Base-by-base conservation (phyloP, 2,113 vertebrate genomes). In the Orthonyx spaldingii region DNA sequence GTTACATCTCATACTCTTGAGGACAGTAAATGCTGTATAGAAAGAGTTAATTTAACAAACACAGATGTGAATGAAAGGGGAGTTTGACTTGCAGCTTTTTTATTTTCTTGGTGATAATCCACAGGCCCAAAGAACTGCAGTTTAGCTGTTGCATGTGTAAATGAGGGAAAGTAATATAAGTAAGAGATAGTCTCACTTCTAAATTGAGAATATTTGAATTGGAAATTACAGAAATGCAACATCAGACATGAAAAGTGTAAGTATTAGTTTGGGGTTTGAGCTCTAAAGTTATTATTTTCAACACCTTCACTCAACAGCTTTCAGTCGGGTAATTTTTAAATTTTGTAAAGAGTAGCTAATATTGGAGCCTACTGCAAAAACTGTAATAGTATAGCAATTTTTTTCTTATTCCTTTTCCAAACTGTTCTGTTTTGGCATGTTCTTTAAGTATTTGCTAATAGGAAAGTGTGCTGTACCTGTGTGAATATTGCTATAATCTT, bases 131-230 rank as follows among this genome's bases (percentile, higher is more conserved):
- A 97, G 52, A 86, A 33, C 50, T 81, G n/a, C n/a, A 61, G 42
- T 84, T 87, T 61, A 92, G n/a, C 53, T 84, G 57, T 56, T 95
- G 61, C 26, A 49, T 78, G 35, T 89, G 84, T 66, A 92, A 96
- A 66, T 88, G 64, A 93, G 76, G 76, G 39, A 76, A 89, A 68
- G 53, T 41, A 88, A 74, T 55, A 26, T n/a, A 76, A 50, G 32
- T 57, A 57, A 75, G 35, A 91, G 35, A 90, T 44, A 56, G 35
- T 86, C 52, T 93, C 32, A 52, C 70, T 90, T 96, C 46, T 75
- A 84, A 94, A 60, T 78, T 78, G 52, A 87, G 74, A 64, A 26
- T 71, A 72, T 74, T 94, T 94, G 69, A 87, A 93, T 78, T 89
- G 76, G 49, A 93, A 96, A 90, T 94, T 64, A 75, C 39, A 86